Percentiles rank a stretch among this genome's conserved stretches.
These are phyloP conservation scores for Meiosimyza platycephala DNA, from an alignment of 2,888 invertebrate genomes.

Conservation along the genomic window DNA sequence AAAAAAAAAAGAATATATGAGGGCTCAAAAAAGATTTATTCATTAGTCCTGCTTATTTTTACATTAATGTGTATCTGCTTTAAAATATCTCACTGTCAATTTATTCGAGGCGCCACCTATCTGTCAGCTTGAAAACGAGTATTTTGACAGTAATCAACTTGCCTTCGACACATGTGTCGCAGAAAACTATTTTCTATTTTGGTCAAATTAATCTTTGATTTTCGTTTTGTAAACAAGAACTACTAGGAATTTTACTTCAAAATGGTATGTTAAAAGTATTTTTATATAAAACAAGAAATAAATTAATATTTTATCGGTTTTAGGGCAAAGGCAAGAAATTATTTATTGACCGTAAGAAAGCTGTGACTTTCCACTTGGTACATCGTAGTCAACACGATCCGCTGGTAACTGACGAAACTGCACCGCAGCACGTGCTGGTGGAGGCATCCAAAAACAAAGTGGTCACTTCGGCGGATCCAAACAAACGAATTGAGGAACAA, in stretches of 20 bases:
- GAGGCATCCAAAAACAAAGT: slow-evolving; percentile 66
- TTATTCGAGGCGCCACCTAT: no score
- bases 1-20: no score
- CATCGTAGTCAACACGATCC: slow-evolving; percentile 96
- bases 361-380: slow-evolving; percentile 91
- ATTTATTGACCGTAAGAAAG: slow-evolving; percentile 92
- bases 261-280: neutral
- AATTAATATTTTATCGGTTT: neutral
- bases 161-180: no score
- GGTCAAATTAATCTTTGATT: no score
- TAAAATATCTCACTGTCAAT: no score
- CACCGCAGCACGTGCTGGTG: slow-evolving; percentile 87
- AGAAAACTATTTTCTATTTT: no score
- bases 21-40: no score
- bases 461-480: slow-evolving; percentile 53
- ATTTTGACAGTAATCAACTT: no score
- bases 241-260: neutral
- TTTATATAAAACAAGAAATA: neutral
- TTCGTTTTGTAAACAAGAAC: no score
- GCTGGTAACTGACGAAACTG: slow-evolving; percentile 85
- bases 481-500: slow-evolving; percentile 77
- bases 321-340: slow-evolving; percentile 64
- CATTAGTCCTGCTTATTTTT: no score
- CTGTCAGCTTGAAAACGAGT: no score
- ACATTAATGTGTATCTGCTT: no score